Evolutionary conservation across 2,888 invertebrate genomes (phyloP).

Genomic region (Plagodis pulveraria): DNA sequence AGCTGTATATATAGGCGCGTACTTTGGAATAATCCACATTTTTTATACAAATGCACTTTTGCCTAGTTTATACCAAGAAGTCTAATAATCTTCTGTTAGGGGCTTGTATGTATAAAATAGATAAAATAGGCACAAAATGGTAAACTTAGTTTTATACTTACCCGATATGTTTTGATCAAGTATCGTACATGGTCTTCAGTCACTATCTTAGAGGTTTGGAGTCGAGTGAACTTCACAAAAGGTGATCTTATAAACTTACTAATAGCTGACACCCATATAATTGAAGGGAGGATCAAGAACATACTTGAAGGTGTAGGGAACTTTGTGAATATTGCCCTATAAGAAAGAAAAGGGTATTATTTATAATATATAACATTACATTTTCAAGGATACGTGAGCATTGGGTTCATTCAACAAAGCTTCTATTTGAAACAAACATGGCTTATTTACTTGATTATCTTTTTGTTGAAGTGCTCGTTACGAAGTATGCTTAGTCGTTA

Average conservation of each 20-base stretch:
- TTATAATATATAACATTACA: too few species aligned
- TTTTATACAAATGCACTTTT: too few species aligned
- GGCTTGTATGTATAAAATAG: not conserved
- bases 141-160: constrained; percentile 21
- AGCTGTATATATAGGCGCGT: too few species aligned
- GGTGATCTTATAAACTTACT: constrained; percentile 49
- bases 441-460: too few species aligned
- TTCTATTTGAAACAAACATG: too few species aligned
- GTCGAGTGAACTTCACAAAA: constrained; percentile 49
- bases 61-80: too few species aligned
- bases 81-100: too few species aligned
- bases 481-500: too few species aligned
- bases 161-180: constrained; percentile 42
- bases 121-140: not conserved
- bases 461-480: too few species aligned
- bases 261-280: constrained; percentile 62
- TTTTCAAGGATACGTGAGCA: too few species aligned
- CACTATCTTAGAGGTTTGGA: constrained; percentile 46
- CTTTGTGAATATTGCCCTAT: constrained; percentile 24
- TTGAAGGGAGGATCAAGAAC: constrained; percentile 51
- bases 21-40: too few species aligned
- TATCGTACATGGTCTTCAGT: constrained; percentile 23
- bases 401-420: too few species aligned
- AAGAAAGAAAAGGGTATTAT: not conserved
- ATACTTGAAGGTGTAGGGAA: constrained; percentile 56